These are phyloP conservation scores for Drosophila carrolli DNA, from an alignment of 1,140 invertebrate species.

Conservation along the genomic window DNA sequence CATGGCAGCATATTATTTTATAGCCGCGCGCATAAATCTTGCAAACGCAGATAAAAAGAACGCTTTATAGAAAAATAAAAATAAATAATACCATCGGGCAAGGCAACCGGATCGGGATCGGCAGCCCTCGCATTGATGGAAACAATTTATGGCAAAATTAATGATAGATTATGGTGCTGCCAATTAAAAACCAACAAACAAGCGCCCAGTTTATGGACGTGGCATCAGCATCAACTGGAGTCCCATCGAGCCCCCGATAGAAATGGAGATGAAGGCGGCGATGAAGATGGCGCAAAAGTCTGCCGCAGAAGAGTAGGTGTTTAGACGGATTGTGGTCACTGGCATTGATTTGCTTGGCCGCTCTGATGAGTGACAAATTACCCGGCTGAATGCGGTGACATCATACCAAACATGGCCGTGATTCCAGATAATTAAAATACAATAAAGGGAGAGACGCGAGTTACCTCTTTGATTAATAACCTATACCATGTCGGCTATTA, in stretches of 20 bases:
- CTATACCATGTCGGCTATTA: slow-evolving; percentile 60
- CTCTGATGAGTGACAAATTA: slow-evolving; percentile 67
- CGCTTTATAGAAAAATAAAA: slow-evolving; percentile 81
- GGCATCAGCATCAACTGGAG: slow-evolving; percentile 26
- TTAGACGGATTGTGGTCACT: slow-evolving; percentile 68
- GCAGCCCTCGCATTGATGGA: slow-evolving; percentile 79
- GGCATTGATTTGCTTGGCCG: slow-evolving; percentile 49
- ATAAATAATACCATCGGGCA: slow-evolving; percentile 71
- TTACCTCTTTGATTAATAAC: slow-evolving; percentile 73
- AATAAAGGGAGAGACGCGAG: slow-evolving; percentile 55
- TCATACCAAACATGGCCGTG: slow-evolving; percentile 56
- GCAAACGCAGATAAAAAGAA: slow-evolving; percentile 83
- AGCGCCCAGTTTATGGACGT: slow-evolving; percentile 73
- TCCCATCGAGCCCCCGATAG: slow-evolving; percentile 17
- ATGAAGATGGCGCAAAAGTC: slow-evolving; percentile 21
- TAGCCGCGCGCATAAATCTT: slow-evolving; percentile 81
- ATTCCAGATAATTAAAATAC: slow-evolving; percentile 74
- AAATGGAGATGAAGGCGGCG: slow-evolving; percentile 26
- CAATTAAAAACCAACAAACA: slow-evolving; percentile 84
- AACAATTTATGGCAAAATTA: slow-evolving; percentile 83
- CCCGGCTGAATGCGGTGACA: slow-evolving; percentile 53
- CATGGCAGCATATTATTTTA: slow-evolving; percentile 83
- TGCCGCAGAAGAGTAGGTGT: slow-evolving; percentile 64
- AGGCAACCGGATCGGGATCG: slow-evolving; percentile 66
- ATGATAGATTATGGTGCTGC: slow-evolving; percentile 83